Evolutionary conservation across 2,113 vertebrate species (phyloP).

Genomic region (Callocephalon fimbriatum): DNA sequence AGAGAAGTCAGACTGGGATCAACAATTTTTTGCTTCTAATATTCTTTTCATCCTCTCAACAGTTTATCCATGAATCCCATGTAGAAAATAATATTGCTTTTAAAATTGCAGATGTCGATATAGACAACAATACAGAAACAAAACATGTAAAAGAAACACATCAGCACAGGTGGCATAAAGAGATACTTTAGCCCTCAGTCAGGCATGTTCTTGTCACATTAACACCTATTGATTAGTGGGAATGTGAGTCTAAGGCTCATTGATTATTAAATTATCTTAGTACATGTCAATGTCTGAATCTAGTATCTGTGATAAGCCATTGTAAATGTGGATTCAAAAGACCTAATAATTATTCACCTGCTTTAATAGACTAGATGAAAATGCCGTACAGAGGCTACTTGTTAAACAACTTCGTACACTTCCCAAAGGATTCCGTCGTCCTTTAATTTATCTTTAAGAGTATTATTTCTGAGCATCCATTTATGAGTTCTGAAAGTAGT

Average conservation of each 20-base stretch:
- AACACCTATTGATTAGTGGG: background rate
- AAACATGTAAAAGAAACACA: background rate
- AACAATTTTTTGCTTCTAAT: background rate
- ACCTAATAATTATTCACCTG: background rate
- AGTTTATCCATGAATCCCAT: background rate
- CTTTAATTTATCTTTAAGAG: background rate
- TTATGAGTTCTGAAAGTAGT: background rate
- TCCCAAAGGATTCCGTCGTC: background rate
- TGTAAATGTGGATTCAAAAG: background rate
- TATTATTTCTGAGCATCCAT: background rate
- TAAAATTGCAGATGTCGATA: background rate
- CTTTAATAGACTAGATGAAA: background rate
- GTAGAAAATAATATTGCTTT: background rate
- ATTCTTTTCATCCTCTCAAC: background rate
- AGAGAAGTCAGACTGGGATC: background rate
- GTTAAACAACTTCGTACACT: background rate
- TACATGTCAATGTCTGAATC: background rate
- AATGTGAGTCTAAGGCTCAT: background rate
- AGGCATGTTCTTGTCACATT: background rate
- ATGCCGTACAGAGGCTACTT: background rate
- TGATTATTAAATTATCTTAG: background rate
- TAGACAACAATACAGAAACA: background rate
- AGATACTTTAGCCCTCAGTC: background rate
- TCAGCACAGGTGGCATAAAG: background rate
- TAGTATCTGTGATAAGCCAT: background rate